Base-by-base conservation (phyloP, 2,888 invertebrate genomes). In the Ceriagrion tenellum region DNA sequence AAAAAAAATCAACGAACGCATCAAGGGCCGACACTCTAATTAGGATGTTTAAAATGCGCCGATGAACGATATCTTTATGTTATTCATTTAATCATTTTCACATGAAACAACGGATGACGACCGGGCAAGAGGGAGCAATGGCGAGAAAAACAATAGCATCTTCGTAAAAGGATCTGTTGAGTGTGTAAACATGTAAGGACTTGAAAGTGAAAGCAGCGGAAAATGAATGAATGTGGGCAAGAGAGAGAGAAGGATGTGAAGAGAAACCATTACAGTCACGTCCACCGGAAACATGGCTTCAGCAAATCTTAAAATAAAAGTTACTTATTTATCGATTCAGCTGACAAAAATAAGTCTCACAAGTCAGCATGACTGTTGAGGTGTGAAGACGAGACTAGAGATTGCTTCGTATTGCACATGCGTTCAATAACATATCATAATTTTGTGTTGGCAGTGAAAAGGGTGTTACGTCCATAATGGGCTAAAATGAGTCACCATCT, bases 101-200 rank as follows among this genome's bases (percentile, higher is more conserved):
- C 16, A 81, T 4, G 30, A 35, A 81, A 18, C 12, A 81, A 81
- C 35, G 26, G 16, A 16, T 59, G n/a, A 59, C 93, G 69, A 93
- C 40, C 55, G 69, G 35, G n/a, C 69, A 93, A 93, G 93, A 93
- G 93, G 93, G 93, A 93, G 93, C 93, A 93, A 93, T 93, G 93
- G 63, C 69, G 93, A 74, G n/a, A 93, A 93, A 93, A 69, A 59
- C 56, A 69, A 93, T 59, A 30, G 20, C 35, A 69, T 93, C 93
- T 23, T 69, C 23, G 2, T 12, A 35, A 4, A 8, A 35, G 81
- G n/a, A 35, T 81, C 10, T 35, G 81, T 81, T 13, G 1, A 35
- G 4, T 81, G 81, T 81, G 81, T 81, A 35, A 30, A 30, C 12
- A 35, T 81, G 81, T 35, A 81, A 81, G 35, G 81, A 23, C 13